Conservation (phyloP, 2,888 invertebrate genomes). For the Masnerella sp. region DNA sequence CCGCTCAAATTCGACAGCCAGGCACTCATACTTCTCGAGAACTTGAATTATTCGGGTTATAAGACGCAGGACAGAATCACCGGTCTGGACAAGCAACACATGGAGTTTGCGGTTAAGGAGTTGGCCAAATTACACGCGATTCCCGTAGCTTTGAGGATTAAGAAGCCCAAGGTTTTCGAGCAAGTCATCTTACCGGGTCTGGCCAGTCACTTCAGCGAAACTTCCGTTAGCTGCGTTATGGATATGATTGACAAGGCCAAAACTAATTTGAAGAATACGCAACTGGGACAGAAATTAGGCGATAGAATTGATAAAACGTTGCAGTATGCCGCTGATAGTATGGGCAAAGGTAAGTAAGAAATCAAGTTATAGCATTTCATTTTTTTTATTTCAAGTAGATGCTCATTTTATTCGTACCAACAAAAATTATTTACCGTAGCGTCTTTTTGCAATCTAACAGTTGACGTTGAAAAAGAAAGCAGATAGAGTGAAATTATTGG, state of each 20-base stretch:
- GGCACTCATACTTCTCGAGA: conserved; percentile 72
- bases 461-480: too few species aligned
- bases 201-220: conserved; percentile 59
- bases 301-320: conserved; percentile 68
- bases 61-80: conserved; percentile 68
- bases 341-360: conserved; percentile 11
- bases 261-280: conserved; percentile 64
- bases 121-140: conserved; percentile 73
- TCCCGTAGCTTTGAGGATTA: conserved; percentile 67
- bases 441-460: too few species aligned
- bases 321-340: conserved; percentile 46
- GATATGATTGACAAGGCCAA: conserved; percentile 69
- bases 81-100: conserved; percentile 70
- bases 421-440: too few species aligned
- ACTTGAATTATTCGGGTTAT: conserved; percentile 70
- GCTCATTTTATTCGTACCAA: too few species aligned
- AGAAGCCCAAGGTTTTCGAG: conserved; percentile 70
- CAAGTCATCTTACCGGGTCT: conserved; percentile 64
- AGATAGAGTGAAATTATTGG: too few species aligned
- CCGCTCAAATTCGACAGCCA: conserved; percentile 69
- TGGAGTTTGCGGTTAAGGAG: conserved; percentile 68
- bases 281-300: conserved; percentile 64
- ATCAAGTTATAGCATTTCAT: too few species aligned
- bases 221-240: conserved; percentile 63
- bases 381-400: too few species aligned